Percentiles rank a stretch among this genome's conserved stretches.
Conservation (phyloP, 2,113 vertebrate genomes). For the Corythornis madagascariensis region DNA sequence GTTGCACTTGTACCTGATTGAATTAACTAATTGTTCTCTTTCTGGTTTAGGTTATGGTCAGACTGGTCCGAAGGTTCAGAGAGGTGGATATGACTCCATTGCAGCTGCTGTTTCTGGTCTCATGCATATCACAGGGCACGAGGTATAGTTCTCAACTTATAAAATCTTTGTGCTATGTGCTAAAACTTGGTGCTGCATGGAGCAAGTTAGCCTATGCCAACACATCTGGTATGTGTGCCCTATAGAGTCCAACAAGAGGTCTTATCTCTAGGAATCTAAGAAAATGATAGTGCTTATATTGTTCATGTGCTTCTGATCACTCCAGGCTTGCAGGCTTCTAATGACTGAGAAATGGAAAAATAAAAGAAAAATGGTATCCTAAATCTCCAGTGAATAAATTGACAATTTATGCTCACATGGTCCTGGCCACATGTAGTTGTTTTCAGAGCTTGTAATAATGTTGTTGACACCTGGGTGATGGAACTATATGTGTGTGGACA, state of each 20-base stretch:
- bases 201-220: not conserved
- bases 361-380: not conserved
- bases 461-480: not conserved
- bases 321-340: not conserved
- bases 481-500: not conserved
- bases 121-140: constrained; percentile 92
- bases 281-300: not conserved
- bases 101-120: constrained; percentile 92
- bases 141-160: constrained; percentile 76
- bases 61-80: constrained; percentile 85
- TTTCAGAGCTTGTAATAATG: not conserved
- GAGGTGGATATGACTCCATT: constrained; percentile 90
- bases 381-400: not conserved
- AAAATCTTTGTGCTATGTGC: not conserved
- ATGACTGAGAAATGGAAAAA: not conserved
- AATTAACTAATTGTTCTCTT: not conserved
- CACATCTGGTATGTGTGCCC: not conserved
- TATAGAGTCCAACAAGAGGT: not conserved
- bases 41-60: constrained; percentile 89
- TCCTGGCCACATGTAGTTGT: not conserved
- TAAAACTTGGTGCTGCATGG: not conserved
- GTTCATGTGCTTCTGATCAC: not conserved
- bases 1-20: not conserved
- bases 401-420: not conserved
- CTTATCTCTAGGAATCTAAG: not conserved